Percentiles rank a stretch among this genome's conserved stretches.
Conservation (phyloP, 2,888 invertebrate genomes). For the Caenorhabditis sp. region DNA sequence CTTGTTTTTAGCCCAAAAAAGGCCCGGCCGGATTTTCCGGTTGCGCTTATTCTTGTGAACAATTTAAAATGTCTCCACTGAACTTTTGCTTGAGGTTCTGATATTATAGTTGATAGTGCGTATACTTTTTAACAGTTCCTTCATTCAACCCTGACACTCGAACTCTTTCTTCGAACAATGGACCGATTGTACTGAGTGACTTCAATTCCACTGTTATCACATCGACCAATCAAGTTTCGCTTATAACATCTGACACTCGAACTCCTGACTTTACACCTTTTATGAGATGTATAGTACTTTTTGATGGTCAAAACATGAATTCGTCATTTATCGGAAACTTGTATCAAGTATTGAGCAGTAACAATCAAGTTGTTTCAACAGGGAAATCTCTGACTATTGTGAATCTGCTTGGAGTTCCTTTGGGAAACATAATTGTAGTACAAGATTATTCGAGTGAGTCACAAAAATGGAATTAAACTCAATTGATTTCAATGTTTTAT, state of each 20-base stretch:
- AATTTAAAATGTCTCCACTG: no score
- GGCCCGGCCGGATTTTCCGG: no score
- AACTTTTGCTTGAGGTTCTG: no score
- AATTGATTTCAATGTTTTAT: background rate
- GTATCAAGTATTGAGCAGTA: background rate
- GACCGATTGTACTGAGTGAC: background rate
- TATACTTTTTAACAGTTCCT: background rate
- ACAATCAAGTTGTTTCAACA: background rate
- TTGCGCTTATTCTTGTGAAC: no score
- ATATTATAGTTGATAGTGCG: background rate
- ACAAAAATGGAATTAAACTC: background rate
- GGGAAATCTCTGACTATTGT: background rate
- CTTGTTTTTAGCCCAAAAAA: no score
- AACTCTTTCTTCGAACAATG: background rate
- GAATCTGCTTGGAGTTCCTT: background rate
- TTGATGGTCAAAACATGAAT: background rate
- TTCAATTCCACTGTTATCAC: background rate
- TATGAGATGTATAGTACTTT: background rate
- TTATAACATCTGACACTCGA: background rate
- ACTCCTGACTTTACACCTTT: background rate
- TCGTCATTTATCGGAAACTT: background rate
- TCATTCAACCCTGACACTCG: background rate
- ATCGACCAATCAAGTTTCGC: background rate
- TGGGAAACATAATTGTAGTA: background rate
- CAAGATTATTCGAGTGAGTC: slow-evolving; percentile 1